phyloP scores from a whole-genome alignment of 2,113 vertebrate genomes.

The Onychostruthus taczanowskii region DNA sequence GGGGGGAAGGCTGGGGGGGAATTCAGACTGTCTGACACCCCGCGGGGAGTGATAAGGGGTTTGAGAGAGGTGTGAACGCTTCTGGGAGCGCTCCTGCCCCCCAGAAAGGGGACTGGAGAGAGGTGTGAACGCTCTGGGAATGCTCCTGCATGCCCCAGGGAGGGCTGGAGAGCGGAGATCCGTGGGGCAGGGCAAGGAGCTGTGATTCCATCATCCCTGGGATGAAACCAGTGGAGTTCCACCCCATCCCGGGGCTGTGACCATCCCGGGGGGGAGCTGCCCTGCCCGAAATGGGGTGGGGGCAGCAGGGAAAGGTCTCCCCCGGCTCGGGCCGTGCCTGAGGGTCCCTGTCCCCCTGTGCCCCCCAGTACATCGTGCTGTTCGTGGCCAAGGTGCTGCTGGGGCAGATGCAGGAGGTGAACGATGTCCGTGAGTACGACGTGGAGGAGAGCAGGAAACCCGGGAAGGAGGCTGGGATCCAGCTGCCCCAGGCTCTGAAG shows the following conservation, averaged over 20 bases:
- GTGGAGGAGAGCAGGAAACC: slow-evolving; percentile 60
- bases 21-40: background rate
- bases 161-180: background rate
- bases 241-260: background rate
- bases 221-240: background rate
- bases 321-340: background rate
- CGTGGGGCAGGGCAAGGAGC: background rate
- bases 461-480: background rate
- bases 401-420: slow-evolving; percentile 87
- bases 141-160: background rate
- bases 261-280: background rate
- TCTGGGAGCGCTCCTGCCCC: background rate
- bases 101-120: background rate
- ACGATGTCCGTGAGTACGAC: slow-evolving; percentile 90
- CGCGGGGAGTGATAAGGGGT: rapidly evolving
- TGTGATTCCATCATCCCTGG: rapidly evolving
- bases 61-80: background rate
- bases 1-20: background rate
- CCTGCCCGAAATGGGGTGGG: background rate
- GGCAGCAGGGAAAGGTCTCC: too few species aligned
- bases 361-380: slow-evolving; percentile 86
- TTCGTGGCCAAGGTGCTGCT: slow-evolving; percentile 89
- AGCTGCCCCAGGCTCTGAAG: slow-evolving; percentile 37
- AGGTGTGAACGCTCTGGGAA: background rate
- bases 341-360: background rate